Evolutionary conservation across 2,888 invertebrate genomes (phyloP), one percentile per base, ranked within the genome.

Genomic region (Melanotus villosus): DNA sequence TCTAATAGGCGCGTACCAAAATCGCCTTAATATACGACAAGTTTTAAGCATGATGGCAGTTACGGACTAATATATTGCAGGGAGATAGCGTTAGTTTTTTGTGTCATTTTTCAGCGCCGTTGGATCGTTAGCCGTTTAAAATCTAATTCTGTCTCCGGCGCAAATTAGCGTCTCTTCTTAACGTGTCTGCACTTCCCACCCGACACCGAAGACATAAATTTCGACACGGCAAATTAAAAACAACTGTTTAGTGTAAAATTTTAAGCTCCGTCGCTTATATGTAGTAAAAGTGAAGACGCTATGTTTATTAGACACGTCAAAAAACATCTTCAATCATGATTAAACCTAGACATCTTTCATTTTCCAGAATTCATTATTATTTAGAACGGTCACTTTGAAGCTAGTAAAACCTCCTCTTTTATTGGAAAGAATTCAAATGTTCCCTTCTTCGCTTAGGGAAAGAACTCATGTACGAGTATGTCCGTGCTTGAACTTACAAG

Each of bases 61-160:
- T 66, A 75, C 72, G 52, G 68, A 74, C 72, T 79, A 80, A 81
- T 81, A 80, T 81, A 81, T 81, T 65, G 69, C 77, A 65, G 70
- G 75, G 76, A 75, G 78, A 79, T 77, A 76, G 77, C 70, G 74
- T 68, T 72, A 59, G 66, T 78, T 80, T 80, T 80, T 80, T 80
- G 64, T 77, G 75, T 82, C 81, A 82, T 83, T 84, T 83, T 83
- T 84, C 84, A 82, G 79, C 81, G 82, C 80, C 59, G 77, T 76
- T 77, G 78, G 81, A 83, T 84, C 84, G 83, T 84, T 84, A 84
- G 81, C 80, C 82, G 84, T 84, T 84, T 84, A 84, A 84, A 84
- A 82, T 84, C 84, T 84, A 84, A 84, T 84, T 85, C 79, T 75
- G 83, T 82, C 83, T 68, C 73, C 71, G 81, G 82, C 84, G 83